phyloP scores from a whole-genome alignment of 1,140 invertebrate species.

The Goniozus legneri region DNA sequence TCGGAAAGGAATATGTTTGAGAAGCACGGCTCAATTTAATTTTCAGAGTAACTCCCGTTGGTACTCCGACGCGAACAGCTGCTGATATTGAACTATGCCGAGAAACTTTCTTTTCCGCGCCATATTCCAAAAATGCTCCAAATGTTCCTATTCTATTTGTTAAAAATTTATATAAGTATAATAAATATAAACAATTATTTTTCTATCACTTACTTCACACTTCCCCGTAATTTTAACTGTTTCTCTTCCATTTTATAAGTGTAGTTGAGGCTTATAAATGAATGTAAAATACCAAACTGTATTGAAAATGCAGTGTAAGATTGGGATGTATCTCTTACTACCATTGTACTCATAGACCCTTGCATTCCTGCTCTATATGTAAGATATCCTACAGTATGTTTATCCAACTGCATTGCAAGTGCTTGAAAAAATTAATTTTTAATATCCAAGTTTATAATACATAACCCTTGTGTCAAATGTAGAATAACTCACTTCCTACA shows the following conservation, averaged over 20 bases:
- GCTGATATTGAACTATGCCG: slow-evolving; percentile 86
- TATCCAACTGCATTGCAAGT: slow-evolving; percentile 78
- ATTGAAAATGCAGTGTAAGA: slow-evolving; percentile 63
- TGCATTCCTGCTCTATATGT: slow-evolving; percentile 73
- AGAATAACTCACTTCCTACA: slow-evolving; percentile 62
- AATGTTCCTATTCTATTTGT: slow-evolving; percentile 75
- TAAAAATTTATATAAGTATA: slow-evolving; percentile 14
- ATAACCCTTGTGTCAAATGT: slow-evolving; percentile 9
- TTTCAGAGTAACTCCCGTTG: slow-evolving; percentile 83
- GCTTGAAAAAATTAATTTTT: slow-evolving; percentile 59
- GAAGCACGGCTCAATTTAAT: slow-evolving; percentile 81
- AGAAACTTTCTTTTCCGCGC: slow-evolving; percentile 88
- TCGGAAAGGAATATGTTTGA: slow-evolving; percentile 86
- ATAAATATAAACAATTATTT: no score
- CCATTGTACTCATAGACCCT: slow-evolving; percentile 73
- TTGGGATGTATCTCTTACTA: slow-evolving; percentile 71
- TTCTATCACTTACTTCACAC: slow-evolving; percentile 67
- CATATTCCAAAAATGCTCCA: slow-evolving; percentile 83
- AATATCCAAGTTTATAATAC: slow-evolving; percentile 6
- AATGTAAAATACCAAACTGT: slow-evolving; percentile 79
- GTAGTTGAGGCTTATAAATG: slow-evolving; percentile 72
- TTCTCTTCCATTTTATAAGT: slow-evolving; percentile 74
- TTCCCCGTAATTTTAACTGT: slow-evolving; percentile 71
- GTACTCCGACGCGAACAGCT: slow-evolving; percentile 76
- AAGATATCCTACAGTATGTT: slow-evolving; percentile 80